Percentiles rank a stretch among this genome's conserved stretches.
Evolutionary conservation across 2,888 invertebrate genomes (phyloP).

Genomic region (Zelleria hepariella): DNA sequence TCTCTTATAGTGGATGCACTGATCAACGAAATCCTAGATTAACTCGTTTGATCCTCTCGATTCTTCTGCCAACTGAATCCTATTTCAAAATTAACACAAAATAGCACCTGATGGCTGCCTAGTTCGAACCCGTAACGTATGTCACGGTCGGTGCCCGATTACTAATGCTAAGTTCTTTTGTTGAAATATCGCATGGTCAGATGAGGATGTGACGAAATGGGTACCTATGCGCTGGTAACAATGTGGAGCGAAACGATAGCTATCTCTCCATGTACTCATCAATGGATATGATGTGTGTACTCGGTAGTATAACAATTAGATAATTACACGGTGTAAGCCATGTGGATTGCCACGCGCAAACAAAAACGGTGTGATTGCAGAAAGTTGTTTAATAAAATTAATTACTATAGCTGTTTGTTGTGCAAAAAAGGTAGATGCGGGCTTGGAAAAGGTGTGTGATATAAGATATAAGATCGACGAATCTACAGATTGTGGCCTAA

Average conservation of each 20-base stretch:
- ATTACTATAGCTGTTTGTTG: not conserved
- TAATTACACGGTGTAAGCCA: not conserved
- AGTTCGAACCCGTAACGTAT: too few relatives aligned
- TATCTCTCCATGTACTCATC: conserved; percentile 7
- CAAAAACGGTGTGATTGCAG: not conserved
- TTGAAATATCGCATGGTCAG: conserved; percentile 18
- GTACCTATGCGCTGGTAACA: conserved; percentile 8
- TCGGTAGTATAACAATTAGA: too few relatives aligned
- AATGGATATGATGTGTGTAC: not conserved
- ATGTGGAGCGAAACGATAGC: conserved; percentile 15
- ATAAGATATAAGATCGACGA: too few relatives aligned
- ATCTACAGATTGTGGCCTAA: too few relatives aligned
- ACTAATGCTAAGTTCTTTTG: conserved; percentile 17
- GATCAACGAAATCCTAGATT: too few relatives aligned
- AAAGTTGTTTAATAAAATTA: not conserved
- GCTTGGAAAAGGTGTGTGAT: too few relatives aligned
- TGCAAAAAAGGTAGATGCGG: too few relatives aligned
- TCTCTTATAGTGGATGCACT: too few relatives aligned
- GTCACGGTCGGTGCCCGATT: conserved; percentile 17
- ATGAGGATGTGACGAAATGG: conserved; percentile 34
- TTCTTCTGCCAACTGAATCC: too few relatives aligned
- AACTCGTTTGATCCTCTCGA: too few relatives aligned
- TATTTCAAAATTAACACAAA: too few relatives aligned
- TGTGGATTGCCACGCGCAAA: not conserved
- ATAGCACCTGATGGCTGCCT: too few relatives aligned